These are phyloP conservation scores for Trichoplusia ni DNA, from an alignment of 1,140 invertebrate genomes.

Conservation along the genomic window DNA sequence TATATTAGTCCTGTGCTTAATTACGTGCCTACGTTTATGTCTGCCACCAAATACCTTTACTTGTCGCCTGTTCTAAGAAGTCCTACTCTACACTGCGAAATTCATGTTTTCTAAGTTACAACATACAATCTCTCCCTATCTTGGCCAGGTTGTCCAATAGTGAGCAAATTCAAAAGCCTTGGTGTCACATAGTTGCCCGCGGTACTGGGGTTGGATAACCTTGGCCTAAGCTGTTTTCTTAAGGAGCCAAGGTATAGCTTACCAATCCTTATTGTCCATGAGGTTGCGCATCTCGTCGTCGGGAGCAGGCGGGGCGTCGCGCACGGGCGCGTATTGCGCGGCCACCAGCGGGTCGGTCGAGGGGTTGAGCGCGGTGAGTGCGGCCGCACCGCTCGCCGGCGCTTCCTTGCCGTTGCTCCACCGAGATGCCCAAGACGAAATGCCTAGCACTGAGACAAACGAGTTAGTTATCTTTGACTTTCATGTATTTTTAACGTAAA, in stretches of 20 bases:
- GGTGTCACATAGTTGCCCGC: too few relatives aligned
- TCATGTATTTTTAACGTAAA: background rate
- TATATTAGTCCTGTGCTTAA: background rate
- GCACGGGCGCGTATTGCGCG: constrained; percentile 86
- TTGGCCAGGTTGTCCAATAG: too few relatives aligned
- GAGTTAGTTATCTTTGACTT: background rate
- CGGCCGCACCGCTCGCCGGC: constrained; percentile 65
- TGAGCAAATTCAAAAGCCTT: too few relatives aligned
- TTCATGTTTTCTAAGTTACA: too few relatives aligned
- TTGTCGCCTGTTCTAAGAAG: too few relatives aligned
- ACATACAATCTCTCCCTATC: too few relatives aligned
- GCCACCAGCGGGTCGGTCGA: constrained; percentile 87
- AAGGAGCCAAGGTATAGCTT: too few relatives aligned
- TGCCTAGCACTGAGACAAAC: constrained; percentile 56
- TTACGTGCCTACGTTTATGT: background rate
- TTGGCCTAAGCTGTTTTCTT: too few relatives aligned
- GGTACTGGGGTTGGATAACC: too few relatives aligned
- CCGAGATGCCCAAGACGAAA: constrained; percentile 66
- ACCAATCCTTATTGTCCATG: constrained; percentile 88
- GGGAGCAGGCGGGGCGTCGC: constrained; percentile 84
- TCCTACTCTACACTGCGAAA: too few relatives aligned
- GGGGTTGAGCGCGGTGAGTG: constrained; percentile 82
- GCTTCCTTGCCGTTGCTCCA: constrained; percentile 72
- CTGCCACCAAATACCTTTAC: background rate
- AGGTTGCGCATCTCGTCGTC: constrained; percentile 86